Evolutionary conservation across 2,888 invertebrate genomes (phyloP), one percentile per base, ranked within the genome.

Genomic region (Plemyria rubiginata): DNA sequence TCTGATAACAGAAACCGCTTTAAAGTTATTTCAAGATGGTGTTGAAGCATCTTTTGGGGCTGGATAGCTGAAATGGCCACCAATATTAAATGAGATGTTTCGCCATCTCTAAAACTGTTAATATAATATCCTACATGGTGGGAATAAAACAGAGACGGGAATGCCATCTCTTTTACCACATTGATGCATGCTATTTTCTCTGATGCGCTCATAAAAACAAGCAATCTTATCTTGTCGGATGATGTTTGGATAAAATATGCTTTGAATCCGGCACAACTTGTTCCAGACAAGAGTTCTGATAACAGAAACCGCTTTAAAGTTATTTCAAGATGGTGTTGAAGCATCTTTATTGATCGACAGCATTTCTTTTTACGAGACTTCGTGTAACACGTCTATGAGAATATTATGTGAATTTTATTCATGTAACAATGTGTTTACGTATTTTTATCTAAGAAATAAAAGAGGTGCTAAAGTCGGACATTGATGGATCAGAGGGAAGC

Each of bases 111-210:
- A n/a, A 76, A 77, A 81, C 75, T 49, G 8, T 13, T 49, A 32
- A 51, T 51, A 12, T 40, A 22, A n/a, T 22, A 38, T 11, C 7
- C 79, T 79, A 79, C 79, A 68, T 67, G 60, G 76, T 62, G 68
- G 65, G 74, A 78, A 82, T 86, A 84, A 85, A 85, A 29, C n/a
- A 48, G 1, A 78, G 45, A 16, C 16, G 3, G 32, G 8, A 79
- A 76, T 12, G 15, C 46, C 50, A 80, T 74, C 73, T 70, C 74
- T 72, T 77, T 71, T 74, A 77, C 81, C 78, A 84, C 11, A 88
- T 86, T 86, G 84, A 86, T 85, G 84, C 81, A 81, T 86, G 86
- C 86, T 86, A 87, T 87, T 87, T 50, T 82, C 80, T 75, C 74
- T 77, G 79, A 86, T 85, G 80, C 68, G 79, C 72, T 78, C 84